Base-by-base conservation (phyloP, 1,140 invertebrate species). In the Leptopilina clavipes region DNA sequence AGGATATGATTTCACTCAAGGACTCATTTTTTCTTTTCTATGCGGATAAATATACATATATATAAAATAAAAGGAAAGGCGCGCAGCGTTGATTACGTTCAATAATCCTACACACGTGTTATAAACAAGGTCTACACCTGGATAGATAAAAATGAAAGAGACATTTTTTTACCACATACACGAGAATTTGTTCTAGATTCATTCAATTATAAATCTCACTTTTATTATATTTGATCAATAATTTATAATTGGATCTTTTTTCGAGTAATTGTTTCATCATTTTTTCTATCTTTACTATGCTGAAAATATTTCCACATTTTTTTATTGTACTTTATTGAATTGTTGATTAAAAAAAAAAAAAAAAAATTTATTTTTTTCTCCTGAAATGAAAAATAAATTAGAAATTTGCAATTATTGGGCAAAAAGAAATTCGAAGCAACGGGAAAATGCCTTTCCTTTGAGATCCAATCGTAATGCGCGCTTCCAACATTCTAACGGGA, bases 1-100 rank as follows among this genome's bases (percentile, higher is more conserved):
- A 17, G n/a, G 8, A 52, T 17, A 52, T 65, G 56, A 65, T 65
- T 65, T 65, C 59, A 65, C 59, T 65, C 59, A 65, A 65, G 59
- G 59, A 31, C 25, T 31, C 2, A 65, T 65, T 17, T 65, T 11
- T 65, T 65, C 12, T 14, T 65, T 65, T 65, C 25, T 65, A 48
- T 48, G 25, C 9, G 37, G 37, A 9, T 40, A 9, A 8, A 40
- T 5, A 40, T 40, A 40, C 9, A 40, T 40, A 9, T 40, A n/a
- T 12, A 65, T 37, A n/a, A 65, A 31, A 25, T 37, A n/a, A 65
- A 65, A 65, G 25, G 25, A 65, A 65, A 65, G 59, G 25, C 59
- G 25, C 59, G 25, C 25, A 65, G n/a, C 25, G 56, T 25, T 65
- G 19, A 65, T 31, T 65, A 31, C 59, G 11, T 25, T 37, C 12